Conservation (phyloP, 2,113 vertebrate species). For the Meleagris gallopavo region DNA sequence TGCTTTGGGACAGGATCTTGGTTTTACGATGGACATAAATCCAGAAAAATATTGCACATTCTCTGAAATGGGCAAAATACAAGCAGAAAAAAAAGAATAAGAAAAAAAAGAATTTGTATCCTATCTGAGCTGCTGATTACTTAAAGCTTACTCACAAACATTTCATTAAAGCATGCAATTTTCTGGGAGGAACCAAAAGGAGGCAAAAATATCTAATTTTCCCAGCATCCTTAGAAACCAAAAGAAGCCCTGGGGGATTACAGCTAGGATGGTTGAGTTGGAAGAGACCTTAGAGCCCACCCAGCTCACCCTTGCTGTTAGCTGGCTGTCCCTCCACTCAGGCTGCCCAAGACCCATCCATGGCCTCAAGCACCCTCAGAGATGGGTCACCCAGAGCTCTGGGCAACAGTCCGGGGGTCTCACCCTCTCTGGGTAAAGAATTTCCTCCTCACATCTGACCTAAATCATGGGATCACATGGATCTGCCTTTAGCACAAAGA, state of each 20-base stretch:
- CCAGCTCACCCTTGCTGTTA: too few relatives aligned
- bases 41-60: background rate
- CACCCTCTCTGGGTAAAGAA: too few relatives aligned
- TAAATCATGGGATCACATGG: too few relatives aligned
- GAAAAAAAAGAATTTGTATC: conserved; percentile 31
- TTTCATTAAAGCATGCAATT: conserved; percentile 36
- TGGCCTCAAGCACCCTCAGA: background rate
- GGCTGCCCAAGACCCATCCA: background rate
- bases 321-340: background rate
- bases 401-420: background rate
- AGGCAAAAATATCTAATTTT: background rate
- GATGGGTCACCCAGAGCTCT: background rate
- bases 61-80: conserved; percentile 1
- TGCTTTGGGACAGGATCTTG: conserved; percentile 23
- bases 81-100: background rate
- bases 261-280: background rate
- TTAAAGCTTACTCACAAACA: background rate
- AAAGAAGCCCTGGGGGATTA: background rate
- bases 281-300: background rate
- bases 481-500: too few relatives aligned
- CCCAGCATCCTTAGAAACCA: background rate
- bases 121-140: conserved; percentile 8
- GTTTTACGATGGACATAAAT: conserved; percentile 25
- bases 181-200: background rate
- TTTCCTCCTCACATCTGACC: too few relatives aligned